A percentile compares a stretch with the other conserved stretches of the same genome.
Evolutionary conservation across 1,140 invertebrate genomes (phyloP).

Genomic region (Ruditapes philippinarum): DNA sequence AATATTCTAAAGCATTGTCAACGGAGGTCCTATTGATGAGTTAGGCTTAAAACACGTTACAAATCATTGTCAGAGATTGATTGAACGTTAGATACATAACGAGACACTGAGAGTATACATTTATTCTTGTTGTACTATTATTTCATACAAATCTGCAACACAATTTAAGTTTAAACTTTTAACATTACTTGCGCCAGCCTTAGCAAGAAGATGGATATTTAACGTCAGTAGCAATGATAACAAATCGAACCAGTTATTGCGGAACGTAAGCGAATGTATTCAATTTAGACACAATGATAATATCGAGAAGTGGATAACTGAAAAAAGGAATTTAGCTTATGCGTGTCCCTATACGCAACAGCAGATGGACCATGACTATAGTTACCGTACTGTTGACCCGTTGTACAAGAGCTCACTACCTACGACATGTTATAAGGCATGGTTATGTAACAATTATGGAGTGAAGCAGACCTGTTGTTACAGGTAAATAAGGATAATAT

Average conservation of each 20-base stretch:
- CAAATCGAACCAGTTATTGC: neutral
- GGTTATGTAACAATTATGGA: conserved; percentile 26
- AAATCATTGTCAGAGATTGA: too few species aligned
- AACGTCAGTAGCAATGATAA: neutral
- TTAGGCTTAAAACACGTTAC: too few species aligned
- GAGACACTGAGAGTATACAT: too few species aligned
- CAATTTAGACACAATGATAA: neutral
- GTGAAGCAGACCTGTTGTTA: conserved; percentile 43
- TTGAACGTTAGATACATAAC: too few species aligned
- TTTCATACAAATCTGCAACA: too few species aligned
- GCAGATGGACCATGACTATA: conserved; percentile 17
- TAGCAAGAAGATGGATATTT: conserved; percentile 1
- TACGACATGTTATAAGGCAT: conserved; percentile 9
- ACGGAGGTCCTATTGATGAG: too few species aligned
- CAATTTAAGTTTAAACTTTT: too few species aligned
- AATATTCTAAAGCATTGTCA: too few species aligned
- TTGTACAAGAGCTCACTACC: neutral
- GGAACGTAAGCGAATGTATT: neutral
- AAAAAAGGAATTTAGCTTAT: neutral
- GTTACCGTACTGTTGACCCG: neutral
- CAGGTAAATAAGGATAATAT: too few species aligned
- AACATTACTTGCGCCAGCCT: too few species aligned
- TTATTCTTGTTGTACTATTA: too few species aligned
- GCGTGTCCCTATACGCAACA: conserved; percentile 8
- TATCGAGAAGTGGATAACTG: neutral